phyloP scores from a whole-genome alignment of 2,113 vertebrate genomes.

The Tursiops truncatus region DNA sequence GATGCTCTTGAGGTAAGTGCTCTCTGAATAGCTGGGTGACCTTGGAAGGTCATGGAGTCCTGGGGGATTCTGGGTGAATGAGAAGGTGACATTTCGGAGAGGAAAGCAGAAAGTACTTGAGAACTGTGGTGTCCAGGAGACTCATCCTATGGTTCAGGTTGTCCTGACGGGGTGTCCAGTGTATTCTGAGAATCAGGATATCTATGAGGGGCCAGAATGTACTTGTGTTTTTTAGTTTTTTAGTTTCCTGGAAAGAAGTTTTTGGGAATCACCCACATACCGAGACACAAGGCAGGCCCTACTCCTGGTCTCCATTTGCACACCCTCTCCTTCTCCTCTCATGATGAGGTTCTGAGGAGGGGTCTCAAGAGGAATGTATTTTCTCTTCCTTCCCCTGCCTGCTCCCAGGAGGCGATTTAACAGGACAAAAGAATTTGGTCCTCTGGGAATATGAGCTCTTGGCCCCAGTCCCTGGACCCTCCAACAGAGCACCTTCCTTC shows the following conservation, averaged over 20 bases:
- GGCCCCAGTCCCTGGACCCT: slow-evolving; percentile 71
- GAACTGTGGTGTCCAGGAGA: not conserved
- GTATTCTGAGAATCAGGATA: not conserved
- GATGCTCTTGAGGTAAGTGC: not conserved
- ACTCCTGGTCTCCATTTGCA: not conserved
- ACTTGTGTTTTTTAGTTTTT: not conserved
- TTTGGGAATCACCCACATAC: not conserved
- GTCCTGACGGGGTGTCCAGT: not conserved
- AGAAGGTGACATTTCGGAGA: not conserved
- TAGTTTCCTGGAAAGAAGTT: slow-evolving; percentile 18
- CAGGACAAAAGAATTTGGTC: slow-evolving; percentile 64
- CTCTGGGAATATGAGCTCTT: slow-evolving; percentile 75
- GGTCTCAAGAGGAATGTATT: slow-evolving; percentile 37
- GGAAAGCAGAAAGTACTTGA: not conserved
- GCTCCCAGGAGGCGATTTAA: slow-evolving; percentile 73
- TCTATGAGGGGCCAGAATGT: not conserved
- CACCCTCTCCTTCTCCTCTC: not conserved
- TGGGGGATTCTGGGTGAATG: not conserved
- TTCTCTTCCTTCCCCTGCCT: slow-evolving; percentile 13
- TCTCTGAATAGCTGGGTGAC: not conserved
- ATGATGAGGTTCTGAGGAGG: slow-evolving; percentile 4
- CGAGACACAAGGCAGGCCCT: not conserved
- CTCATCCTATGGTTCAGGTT: not conserved
- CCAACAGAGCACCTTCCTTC: slow-evolving; percentile 56
- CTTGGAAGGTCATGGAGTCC: not conserved